These are phyloP conservation scores for Chironomus riparius DNA, from an alignment of 2,888 invertebrate species.

Conservation along the genomic window DNA sequence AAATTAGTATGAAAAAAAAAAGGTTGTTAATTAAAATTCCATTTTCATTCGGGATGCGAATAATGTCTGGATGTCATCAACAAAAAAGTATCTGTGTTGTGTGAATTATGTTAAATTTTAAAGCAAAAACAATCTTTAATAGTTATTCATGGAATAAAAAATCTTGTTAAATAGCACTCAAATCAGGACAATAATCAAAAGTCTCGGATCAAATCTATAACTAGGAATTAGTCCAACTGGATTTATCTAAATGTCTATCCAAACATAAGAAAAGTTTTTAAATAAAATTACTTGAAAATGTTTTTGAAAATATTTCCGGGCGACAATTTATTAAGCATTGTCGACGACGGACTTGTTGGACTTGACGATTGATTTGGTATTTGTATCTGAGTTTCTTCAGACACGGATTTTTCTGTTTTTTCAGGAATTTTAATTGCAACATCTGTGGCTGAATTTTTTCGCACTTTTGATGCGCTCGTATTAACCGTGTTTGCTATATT, in stretches of 20 bases:
- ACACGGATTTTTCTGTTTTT: slow-evolving; percentile 30
- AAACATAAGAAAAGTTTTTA: slow-evolving; percentile 22
- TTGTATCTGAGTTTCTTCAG: slow-evolving; percentile 25
- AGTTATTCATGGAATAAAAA: too few relatives aligned
- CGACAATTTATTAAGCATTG: slow-evolving; percentile 67
- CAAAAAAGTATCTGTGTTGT: too few relatives aligned
- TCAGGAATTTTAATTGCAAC: slow-evolving; percentile 38
- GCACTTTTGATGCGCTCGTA: slow-evolving; percentile 32
- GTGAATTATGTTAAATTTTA: too few relatives aligned
- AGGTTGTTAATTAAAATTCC: neutral
- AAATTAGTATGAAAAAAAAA: slow-evolving; percentile 9
- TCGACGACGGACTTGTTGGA: slow-evolving; percentile 42
- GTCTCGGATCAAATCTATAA: neutral
- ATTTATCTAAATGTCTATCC: neutral
- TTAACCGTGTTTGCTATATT: slow-evolving; percentile 36
- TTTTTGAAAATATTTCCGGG: slow-evolving; percentile 89
- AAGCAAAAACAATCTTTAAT: too few relatives aligned
- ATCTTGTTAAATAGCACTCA: too few relatives aligned
- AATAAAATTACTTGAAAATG: slow-evolving; percentile 77
- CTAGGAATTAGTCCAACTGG: neutral
- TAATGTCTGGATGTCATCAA: neutral
- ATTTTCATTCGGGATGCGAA: neutral
- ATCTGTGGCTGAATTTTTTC: slow-evolving; percentile 33
- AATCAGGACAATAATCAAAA: too few relatives aligned
- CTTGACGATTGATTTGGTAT: slow-evolving; percentile 37